These are phyloP conservation scores for Aphidius ervi DNA, from an alignment of 1,140 invertebrate species.

Conservation along the genomic window DNA sequence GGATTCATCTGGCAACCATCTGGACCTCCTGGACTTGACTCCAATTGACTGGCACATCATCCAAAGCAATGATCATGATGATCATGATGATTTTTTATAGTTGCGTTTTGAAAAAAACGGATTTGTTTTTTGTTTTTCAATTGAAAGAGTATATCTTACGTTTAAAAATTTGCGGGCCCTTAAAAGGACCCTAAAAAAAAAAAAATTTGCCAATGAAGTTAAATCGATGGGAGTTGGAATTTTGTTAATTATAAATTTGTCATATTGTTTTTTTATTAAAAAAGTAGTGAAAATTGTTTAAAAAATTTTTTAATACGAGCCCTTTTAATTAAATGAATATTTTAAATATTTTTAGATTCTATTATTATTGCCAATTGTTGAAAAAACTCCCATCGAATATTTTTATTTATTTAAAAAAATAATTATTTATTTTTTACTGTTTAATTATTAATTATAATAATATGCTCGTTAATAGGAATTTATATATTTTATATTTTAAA, in stretches of 20 bases:
- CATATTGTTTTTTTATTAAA: too few species aligned
- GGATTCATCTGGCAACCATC: not conserved
- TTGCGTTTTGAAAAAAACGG: constrained; percentile 19
- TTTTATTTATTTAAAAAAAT: too few species aligned
- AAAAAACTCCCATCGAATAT: too few species aligned
- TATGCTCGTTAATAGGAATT: too few species aligned
- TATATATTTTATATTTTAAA: too few species aligned
- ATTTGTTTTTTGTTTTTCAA: constrained; percentile 18
- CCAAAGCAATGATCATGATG: not conserved
- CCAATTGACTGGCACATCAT: not conserved
- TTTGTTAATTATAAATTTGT: not conserved
- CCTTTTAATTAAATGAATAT: not conserved
- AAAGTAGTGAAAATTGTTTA: not conserved
- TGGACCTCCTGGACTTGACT: not conserved
- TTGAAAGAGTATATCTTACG: constrained; percentile 26
- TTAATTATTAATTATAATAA: too few species aligned
- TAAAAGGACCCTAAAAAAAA: constrained; percentile 47
- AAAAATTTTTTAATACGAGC: constrained; percentile 10
- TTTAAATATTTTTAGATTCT: too few species aligned
- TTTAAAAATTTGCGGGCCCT: constrained; percentile 47
- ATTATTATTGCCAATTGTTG: too few species aligned
- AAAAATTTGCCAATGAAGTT: constrained; percentile 14
- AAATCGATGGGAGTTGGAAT: constrained; percentile 15
- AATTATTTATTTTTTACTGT: too few species aligned
- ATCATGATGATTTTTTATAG: not conserved